phyloP scores from a whole-genome alignment of 1,140 invertebrate species.

The Drosophila guanche region DNA sequence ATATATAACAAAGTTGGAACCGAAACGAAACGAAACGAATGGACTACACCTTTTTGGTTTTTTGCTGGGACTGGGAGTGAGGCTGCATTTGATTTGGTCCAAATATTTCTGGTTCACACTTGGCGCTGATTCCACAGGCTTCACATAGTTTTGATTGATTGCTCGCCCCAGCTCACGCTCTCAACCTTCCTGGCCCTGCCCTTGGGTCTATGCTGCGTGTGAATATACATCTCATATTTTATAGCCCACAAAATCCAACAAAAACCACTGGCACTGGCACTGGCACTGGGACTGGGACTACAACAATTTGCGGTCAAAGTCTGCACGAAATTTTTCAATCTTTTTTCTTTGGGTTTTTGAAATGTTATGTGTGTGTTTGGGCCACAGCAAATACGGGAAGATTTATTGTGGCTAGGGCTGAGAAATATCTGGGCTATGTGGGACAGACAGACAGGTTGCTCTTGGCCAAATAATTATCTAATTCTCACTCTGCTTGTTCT shows the following conservation, averaged over 20 bases:
- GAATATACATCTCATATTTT: conserved; percentile 80
- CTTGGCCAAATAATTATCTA: conserved; percentile 38
- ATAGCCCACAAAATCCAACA: conserved; percentile 44
- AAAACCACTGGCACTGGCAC: conserved; percentile 1
- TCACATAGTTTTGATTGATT: conserved; percentile 75
- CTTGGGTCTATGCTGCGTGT: conserved; percentile 54
- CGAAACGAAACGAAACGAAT: conserved; percentile 13
- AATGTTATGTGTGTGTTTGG: conserved; percentile 31
- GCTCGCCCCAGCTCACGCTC: conserved; percentile 31
- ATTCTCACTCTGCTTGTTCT: conserved; percentile 41
- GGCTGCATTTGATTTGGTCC: conserved; percentile 74
- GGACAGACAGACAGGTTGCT: conserved; percentile 21
- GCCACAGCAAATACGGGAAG: conserved; percentile 44
- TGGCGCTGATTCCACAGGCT: conserved; percentile 58
- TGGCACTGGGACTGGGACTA: not conserved
- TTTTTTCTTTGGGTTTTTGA: conserved; percentile 22
- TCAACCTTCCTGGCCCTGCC: not conserved
- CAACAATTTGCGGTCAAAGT: conserved; percentile 69
- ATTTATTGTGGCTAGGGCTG: conserved; percentile 63
- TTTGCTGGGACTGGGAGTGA: conserved; percentile 4
- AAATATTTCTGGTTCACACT: conserved; percentile 76
- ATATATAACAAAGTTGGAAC: conserved; percentile 6
- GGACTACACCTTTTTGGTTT: conserved; percentile 34
- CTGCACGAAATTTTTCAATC: conserved; percentile 71
- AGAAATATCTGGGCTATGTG: conserved; percentile 48